A percentile compares a stretch with the other conserved stretches of the same genome.
These are phyloP conservation scores for Cyrtorhinus lividipennis DNA, from an alignment of 1,140 invertebrate species.

Conservation along the genomic window DNA sequence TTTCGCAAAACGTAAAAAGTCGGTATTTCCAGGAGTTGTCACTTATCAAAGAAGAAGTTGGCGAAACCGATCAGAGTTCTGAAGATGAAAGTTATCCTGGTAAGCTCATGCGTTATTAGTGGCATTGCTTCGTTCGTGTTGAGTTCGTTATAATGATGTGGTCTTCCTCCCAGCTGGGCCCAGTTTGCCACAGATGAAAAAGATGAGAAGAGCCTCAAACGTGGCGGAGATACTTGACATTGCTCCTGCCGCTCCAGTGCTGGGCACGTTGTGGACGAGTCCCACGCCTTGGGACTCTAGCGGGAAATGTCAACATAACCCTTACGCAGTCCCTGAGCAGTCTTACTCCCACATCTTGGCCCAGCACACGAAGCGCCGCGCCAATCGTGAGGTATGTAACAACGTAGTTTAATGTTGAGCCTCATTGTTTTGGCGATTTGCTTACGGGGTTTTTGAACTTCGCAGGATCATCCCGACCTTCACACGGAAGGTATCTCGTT, in stretches of 20 bases:
- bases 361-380: constrained; percentile 45
- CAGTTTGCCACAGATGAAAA: background rate
- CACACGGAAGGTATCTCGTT: constrained; percentile 41
- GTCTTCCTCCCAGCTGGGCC: no score
- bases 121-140: no score
- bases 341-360: constrained; percentile 37
- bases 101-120: no score
- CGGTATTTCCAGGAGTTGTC: constrained; percentile 39
- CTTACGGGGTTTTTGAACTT: constrained; percentile 22
- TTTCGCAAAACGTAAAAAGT: constrained; percentile 34
- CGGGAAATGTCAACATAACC: constrained; percentile 9
- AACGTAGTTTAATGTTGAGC: no score
- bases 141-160: no score
- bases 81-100: constrained; percentile 51
- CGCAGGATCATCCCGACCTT: constrained; percentile 39
- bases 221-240: background rate
- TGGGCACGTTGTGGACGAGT: constrained; percentile 14
- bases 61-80: constrained; percentile 47
- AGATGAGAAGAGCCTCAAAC: background rate
- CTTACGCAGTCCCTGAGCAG: constrained; percentile 12
- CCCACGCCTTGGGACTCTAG: constrained; percentile 17
- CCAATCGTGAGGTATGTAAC: constrained; percentile 37
- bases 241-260: background rate
- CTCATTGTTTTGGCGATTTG: no score
- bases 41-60: constrained; percentile 40